Evolutionary conservation across 64 coral and sea anemone species (phyloP).

Genomic region (Porites australiensis): DNA sequence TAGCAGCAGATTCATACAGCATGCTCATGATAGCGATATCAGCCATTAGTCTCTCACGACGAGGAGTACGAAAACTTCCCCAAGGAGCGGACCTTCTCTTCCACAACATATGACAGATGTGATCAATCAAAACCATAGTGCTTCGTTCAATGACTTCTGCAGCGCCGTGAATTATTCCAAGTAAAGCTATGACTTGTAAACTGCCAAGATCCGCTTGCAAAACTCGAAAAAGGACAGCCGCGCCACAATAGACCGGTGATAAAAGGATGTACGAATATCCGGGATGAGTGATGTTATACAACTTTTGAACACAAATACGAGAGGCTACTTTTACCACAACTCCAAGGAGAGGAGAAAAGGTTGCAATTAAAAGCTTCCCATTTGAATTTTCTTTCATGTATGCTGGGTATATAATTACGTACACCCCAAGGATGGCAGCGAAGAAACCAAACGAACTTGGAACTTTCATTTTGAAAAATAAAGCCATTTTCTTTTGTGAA

Average conservation of each 20-base stretch:
- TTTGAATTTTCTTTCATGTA: background rate
- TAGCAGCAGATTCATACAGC: background rate
- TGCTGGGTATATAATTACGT: background rate
- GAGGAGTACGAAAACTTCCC: constrained; percentile 20
- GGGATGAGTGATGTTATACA: background rate
- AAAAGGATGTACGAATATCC: background rate
- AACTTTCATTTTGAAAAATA: background rate
- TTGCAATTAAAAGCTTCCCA: too few relatives aligned
- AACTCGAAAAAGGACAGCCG: background rate
- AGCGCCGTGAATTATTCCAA: background rate
- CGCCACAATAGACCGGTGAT: background rate
- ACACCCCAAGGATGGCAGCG: too few relatives aligned
- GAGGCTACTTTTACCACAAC: background rate
- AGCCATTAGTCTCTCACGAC: constrained; percentile 9
- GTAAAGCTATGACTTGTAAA: background rate
- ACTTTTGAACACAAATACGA: background rate
- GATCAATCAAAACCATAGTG: background rate
- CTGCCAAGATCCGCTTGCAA: background rate
- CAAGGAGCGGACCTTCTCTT: background rate
- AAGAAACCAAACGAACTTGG: too few relatives aligned
- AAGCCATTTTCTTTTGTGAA: background rate
- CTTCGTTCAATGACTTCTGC: background rate
- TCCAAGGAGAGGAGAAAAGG: background rate
- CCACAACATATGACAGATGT: background rate
- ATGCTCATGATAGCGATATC: background rate